A percentile compares a stretch with the other conserved stretches of the same genome.
These are phyloP conservation scores for Phylloscopus collybita DNA, from an alignment of 2,797 vertebrate species.

Conservation along the genomic window DNA sequence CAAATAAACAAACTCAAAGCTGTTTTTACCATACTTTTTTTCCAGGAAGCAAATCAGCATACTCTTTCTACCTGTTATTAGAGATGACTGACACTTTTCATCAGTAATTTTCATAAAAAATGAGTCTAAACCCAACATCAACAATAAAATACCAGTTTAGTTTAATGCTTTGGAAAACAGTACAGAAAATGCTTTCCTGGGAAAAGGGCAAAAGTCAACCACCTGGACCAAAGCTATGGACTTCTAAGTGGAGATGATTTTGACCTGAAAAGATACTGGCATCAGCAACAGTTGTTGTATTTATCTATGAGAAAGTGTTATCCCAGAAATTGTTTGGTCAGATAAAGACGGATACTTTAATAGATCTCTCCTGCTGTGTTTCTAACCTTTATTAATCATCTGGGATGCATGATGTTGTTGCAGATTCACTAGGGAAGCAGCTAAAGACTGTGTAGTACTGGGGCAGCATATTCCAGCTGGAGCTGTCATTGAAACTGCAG, in stretches of 20 bases:
- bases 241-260: background rate
- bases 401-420: background rate
- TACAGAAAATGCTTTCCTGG: background rate
- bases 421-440: conserved; percentile 87
- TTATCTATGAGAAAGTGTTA: background rate
- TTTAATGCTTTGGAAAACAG: background rate
- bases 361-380: background rate
- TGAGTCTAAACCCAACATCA: background rate
- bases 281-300: background rate
- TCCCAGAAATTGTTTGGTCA: background rate
- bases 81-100: background rate
- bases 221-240: background rate
- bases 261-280: background rate
- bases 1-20: background rate
- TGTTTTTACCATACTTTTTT: background rate
- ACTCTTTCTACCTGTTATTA: background rate
- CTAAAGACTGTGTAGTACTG: conserved; percentile 83
- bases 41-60: background rate
- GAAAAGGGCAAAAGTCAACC: background rate
- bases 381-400: background rate
- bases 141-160: background rate
- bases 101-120: background rate
- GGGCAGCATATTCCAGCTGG: conserved; percentile 87
- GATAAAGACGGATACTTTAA: background rate
- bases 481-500: conserved; percentile 84